Base-by-base conservation (phyloP, 2,113 vertebrate genomes). In the Diphyllodes magnificus region DNA sequence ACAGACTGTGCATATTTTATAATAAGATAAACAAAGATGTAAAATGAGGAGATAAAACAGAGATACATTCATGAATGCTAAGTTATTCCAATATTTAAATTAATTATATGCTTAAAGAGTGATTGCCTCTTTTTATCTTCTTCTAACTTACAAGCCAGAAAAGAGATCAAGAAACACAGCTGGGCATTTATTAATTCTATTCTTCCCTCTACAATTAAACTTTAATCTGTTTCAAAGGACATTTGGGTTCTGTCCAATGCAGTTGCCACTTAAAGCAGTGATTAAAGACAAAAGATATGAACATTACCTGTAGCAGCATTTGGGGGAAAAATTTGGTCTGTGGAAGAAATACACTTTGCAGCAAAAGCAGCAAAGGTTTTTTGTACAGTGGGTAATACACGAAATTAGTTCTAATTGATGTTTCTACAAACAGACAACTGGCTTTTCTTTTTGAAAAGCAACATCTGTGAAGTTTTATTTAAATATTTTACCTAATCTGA, bases 81-180 rank as follows among this genome's bases (percentile, higher is more conserved):
- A 95, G 33, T 93, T 95, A 94, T 93, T 96, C 77, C 71, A 86
- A 94, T 94, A 87, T 95, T 97, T 96, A 95, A 97, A 95, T 95
- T 96, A 93, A 97, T 95, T 96, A 93, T 88, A 94, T 44, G 69
- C 56, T 89, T 92, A 95, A 95, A 96, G 77, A 71, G 25, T 91
- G 80, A 94, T 96, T 92, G 75, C 28, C 11, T 96, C 70, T 92
- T 97, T 97, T 96, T 96, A 90, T 97, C 87, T 95, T 86, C 39
- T 82, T 66, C 75, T 64, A 96, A 86, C 50, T 96, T 60, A 91
- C 89, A 96, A 88, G 73, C 59, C 61, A 86, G 61, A 61, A 92
- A 93, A 77, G 35, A 92, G 84, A 95, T 85, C 76, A 96, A 94
- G 71, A 96, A 93, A 94, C 45, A 89, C 82, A 95, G 77, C 60